Evolutionary conservation across 2,113 vertebrate species (phyloP), one percentile per base, ranked within the genome.

Genomic region (Pipa parva): DNA sequence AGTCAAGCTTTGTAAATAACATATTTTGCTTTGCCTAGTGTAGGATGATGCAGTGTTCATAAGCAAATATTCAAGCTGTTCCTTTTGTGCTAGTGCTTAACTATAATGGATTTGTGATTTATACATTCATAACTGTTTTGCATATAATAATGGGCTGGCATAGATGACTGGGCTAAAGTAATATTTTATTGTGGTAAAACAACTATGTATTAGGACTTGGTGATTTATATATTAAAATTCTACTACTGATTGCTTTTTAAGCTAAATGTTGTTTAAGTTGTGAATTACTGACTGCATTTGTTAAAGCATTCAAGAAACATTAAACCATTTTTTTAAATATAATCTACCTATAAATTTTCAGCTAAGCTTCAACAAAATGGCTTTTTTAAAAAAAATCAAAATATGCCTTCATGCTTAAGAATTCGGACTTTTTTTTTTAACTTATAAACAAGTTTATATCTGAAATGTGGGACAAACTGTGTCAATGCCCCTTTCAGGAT

Each of bases 131-230:
- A 46, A 7, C 21, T 22, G 24, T 46, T 68, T 59, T 68, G 56
- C 64, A 68, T 68, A 68, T 26, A 68, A 68, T 68, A 50, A 59
- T 50, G 36, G 21, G 27, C 64, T 33, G 50, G 52, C 39, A 22
- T 66, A 33, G 11, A 57, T 27, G 52, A 27, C 54, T 42, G 17
- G 50, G 52, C 24, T 22, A 33, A 31, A 48, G 39, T 17, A 13
- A 58, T 66, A 42, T 66, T 59, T 68, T 48, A 57, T 58, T 58
- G 54, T 36, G 22, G 8, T 39, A 63, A 63, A 63, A 63, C 59
- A 49, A 36, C 33, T 33, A 33, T 33, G 58, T 52, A 57, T 58
- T 59, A 68, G 39, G 29, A 50, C 56, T 68, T 29, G 25, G 54
- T 48, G 63, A 57, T 66, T 66, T 66, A 46, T 57, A 57, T 39